phyloP scores from a whole-genome alignment of 2,113 vertebrate species.

The Salvator merianae region DNA sequence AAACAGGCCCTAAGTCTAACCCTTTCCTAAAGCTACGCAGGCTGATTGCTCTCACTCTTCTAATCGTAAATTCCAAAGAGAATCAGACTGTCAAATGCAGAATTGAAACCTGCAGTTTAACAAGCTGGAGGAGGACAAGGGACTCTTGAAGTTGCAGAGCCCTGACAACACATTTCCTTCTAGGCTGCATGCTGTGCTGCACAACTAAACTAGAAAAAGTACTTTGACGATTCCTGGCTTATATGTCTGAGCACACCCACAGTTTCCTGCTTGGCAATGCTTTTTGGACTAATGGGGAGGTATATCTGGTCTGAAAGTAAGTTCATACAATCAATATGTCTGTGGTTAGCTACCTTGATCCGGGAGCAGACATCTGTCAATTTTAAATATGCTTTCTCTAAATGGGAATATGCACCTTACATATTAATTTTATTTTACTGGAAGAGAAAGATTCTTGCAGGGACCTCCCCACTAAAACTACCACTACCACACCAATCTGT shows the following conservation, averaged over 20 bases:
- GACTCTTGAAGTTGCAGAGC: background rate
- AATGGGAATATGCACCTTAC: background rate
- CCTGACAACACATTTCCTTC: background rate
- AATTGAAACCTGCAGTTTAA: background rate
- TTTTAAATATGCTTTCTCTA: slow-evolving; percentile 14
- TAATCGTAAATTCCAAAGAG: no score
- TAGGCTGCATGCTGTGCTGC: background rate
- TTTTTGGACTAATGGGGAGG: background rate
- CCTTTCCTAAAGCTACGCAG: no score
- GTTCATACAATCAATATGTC: slow-evolving; percentile 23
- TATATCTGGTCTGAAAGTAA: slow-evolving; percentile 5
- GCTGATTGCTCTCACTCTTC: no score
- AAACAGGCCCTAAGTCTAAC: no score
- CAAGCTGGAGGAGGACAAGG: background rate
- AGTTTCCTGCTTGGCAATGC: background rate
- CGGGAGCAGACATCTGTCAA: slow-evolving; percentile 18
- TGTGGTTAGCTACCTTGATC: slow-evolving; percentile 1
- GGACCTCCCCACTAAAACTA: background rate
- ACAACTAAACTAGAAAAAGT: background rate
- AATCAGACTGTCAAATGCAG: background rate
- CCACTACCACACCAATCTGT: background rate
- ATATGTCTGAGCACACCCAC: background rate
- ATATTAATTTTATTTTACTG: slow-evolving; percentile 15
- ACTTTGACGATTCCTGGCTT: background rate
- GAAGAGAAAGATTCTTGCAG: background rate